Evolutionary conservation across 1,140 invertebrate genomes (phyloP), one percentile per base, ranked within the genome.

Genomic region (Aphidius gifuensis): DNA sequence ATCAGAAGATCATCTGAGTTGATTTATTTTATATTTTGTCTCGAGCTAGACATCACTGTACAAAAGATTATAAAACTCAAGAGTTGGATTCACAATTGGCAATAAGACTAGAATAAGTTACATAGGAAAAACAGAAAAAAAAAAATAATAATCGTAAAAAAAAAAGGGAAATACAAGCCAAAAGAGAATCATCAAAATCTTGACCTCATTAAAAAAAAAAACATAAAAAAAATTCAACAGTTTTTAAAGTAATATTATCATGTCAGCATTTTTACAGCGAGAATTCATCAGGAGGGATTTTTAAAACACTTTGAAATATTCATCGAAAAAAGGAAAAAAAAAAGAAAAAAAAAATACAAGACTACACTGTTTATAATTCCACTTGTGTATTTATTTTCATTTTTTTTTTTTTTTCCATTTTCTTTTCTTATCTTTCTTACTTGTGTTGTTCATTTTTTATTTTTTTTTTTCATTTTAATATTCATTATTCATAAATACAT

Each of bases 191-290:
- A 49, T 49, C 3, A 16, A 23, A 49, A 21, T 16, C 48, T 49
- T 49, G 48, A 49, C 48, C 48, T 49, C 6, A n/a, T 49, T n/a
- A 21, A 49, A 49, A 6, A 16, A 16, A 16, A 16, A 16, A 16
- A 16, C 1, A 49, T 32, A 32, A 32, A 32, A 32, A 32, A 32
- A 32, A 32, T 16, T 3, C 23, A 32, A 21, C 7, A n/a, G 6
- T 21, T 49, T 49, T n/a, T 49, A 49, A 49, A 1, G 48, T 49
- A 49, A 49, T 49, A 49, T 49, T 49, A 5, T 9, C 48, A 49
- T 21, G 48, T 49, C 48, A 49, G 48, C 48, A 49, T 9, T 49
- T 49, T n/a, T n/a, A 5, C 3, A 9, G 21, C 2, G 3, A 46
- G 21, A 6, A 49, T 49, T 49, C 48, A 49, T 49, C 3, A 49